Conservation (phyloP, 2,797 vertebrate species). For the Bradypus variegatus region DNA sequence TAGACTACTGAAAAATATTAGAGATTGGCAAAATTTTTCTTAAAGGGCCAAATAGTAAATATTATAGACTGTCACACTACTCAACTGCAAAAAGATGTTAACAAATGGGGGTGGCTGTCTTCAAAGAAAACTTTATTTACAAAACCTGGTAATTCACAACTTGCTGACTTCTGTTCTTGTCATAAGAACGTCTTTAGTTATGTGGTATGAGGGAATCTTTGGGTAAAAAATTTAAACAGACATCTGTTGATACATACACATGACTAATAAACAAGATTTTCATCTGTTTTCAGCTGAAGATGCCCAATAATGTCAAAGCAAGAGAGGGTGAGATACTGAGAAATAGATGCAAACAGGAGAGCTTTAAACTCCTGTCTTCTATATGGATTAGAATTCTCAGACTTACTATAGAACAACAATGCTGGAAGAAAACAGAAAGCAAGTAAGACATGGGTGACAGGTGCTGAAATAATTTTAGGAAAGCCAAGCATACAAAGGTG, state of each 20-base stretch:
- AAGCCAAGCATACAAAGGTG: background rate
- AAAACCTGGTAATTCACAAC: background rate
- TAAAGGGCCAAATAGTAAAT: background rate
- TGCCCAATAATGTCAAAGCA: background rate
- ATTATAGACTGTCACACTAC: background rate
- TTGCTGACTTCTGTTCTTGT: background rate
- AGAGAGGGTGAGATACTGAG: background rate
- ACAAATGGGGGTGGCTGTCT: background rate
- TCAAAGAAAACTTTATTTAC: background rate
- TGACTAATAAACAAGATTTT: background rate
- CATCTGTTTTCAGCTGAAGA: background rate
- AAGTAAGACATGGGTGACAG: background rate
- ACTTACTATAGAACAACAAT: background rate
- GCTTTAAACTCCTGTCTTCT: background rate
- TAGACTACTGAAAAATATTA: background rate
- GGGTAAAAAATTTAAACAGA: background rate
- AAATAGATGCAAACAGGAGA: background rate
- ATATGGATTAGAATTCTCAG: background rate
- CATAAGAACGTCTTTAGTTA: background rate
- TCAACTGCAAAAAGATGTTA: background rate
- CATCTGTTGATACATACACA: background rate
- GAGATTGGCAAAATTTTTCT: background rate
- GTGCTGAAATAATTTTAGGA: constrained; percentile 16
- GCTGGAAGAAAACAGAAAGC: background rate
- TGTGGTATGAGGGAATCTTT: background rate